Evolutionary conservation across 2,888 invertebrate genomes (phyloP).

Genomic region (Thera britannica): DNA sequence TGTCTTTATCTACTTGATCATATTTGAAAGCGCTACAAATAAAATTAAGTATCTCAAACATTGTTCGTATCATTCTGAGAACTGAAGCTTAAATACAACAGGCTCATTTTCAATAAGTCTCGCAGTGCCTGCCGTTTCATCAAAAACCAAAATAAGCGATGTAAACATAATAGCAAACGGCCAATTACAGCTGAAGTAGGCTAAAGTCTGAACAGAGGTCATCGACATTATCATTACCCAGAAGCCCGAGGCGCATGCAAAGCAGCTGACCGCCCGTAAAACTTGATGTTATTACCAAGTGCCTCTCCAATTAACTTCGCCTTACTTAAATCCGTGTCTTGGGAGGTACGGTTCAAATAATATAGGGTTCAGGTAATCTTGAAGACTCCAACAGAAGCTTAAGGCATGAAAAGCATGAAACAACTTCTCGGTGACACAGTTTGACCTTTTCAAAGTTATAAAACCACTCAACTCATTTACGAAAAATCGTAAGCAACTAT

Average conservation of each 20-base stretch:
- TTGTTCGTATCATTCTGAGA: neutral
- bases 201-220: slow-evolving; percentile 41
- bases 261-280: slow-evolving; percentile 64
- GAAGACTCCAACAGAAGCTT: neutral
- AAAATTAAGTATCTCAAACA: neutral
- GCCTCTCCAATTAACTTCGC: slow-evolving; percentile 69
- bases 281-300: slow-evolving; percentile 60
- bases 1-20: neutral
- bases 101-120: no score
- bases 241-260: slow-evolving; percentile 46
- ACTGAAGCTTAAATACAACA: neutral
- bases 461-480: no score
- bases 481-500: no score
- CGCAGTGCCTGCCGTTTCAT: no score
- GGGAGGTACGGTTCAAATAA: slow-evolving; percentile 20
- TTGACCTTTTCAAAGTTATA: no score
- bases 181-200: slow-evolving; percentile 21
- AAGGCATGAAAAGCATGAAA: neutral
- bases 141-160: neutral
- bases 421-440: no score
- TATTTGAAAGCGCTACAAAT: neutral
- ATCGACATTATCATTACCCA: slow-evolving; percentile 60
- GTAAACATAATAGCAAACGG: slow-evolving; percentile 15
- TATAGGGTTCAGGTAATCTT: slow-evolving; percentile 5
- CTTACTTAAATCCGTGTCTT: slow-evolving; percentile 63